Percentiles rank a stretch among this genome's conserved stretches.
Evolutionary conservation across 2,797 vertebrate species (phyloP).

Genomic region (Halcyon badia): DNA sequence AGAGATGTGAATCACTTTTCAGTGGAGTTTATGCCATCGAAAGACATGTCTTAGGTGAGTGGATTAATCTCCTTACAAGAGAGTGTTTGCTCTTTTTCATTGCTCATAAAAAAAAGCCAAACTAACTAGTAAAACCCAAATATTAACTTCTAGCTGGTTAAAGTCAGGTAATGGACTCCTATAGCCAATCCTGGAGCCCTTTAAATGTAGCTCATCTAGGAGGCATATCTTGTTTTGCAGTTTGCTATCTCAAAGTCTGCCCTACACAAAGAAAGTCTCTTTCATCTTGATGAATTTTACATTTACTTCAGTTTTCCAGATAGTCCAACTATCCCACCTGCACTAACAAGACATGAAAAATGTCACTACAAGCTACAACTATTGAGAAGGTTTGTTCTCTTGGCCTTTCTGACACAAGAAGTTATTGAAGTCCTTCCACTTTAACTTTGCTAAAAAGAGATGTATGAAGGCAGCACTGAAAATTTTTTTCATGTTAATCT

Average conservation of each 20-base stretch:
- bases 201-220: not conserved
- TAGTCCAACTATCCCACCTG: not conserved
- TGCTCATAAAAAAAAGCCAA: not conserved
- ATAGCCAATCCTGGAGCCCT: not conserved
- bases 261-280: not conserved
- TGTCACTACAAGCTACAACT: not conserved
- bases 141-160: not conserved
- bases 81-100: not conserved
- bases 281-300: not conserved
- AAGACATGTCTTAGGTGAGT: not conserved
- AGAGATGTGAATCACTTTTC: not conserved
- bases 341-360: not conserved
- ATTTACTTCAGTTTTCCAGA: not conserved
- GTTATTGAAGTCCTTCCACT: not conserved
- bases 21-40: not conserved
- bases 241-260: not conserved
- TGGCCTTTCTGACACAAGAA: not conserved
- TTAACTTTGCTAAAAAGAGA: not conserved
- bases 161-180: not conserved
- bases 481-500: rapidly evolving
- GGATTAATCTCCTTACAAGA: not conserved
- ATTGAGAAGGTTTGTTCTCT: not conserved
- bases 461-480: not conserved
- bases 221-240: not conserved
- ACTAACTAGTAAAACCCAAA: not conserved